A percentile compares a stretch with the other conserved stretches of the same genome.
phyloP scores from a whole-genome alignment of 2,888 invertebrate species.

The Petrolisthes cinctipes region DNA sequence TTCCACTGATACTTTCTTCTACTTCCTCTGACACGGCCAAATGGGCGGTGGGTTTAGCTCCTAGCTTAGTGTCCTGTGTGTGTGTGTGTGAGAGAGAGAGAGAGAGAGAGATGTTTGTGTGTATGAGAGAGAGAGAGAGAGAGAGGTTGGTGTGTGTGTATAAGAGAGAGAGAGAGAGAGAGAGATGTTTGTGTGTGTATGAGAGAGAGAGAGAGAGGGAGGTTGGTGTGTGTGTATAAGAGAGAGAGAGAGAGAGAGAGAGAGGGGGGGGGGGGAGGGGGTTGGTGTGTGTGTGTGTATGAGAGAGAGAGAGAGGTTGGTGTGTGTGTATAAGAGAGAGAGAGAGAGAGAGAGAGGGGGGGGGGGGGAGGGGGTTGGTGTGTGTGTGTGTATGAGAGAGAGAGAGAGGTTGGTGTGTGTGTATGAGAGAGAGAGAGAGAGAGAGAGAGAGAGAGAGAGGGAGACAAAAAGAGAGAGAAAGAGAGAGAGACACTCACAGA shows the following conservation, averaged over 20 bases:
- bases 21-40: constrained; percentile 83
- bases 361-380: no score
- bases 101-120: background rate
- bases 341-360: no score
- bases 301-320: no score
- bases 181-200: no score
- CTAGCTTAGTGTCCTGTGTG: constrained; percentile 77
- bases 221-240: no score
- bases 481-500: constrained; percentile 2
- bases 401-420: no score
- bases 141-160: background rate
- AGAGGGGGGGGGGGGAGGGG: no score
- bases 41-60: constrained; percentile 84
- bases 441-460: background rate
- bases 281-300: no score
- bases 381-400: no score
- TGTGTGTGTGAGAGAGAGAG: constrained; percentile 3
- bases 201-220: no score
- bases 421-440: no score
- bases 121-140: background rate
- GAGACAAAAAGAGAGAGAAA: background rate
- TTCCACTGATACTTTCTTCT: constrained; percentile 79
- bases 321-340: no score
- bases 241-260: background rate
- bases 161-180: constrained; percentile 2